A percentile compares a stretch with the other conserved stretches of the same genome.
Conservation (phyloP, 2,113 vertebrate species). For the Ophiodon elongatus region DNA sequence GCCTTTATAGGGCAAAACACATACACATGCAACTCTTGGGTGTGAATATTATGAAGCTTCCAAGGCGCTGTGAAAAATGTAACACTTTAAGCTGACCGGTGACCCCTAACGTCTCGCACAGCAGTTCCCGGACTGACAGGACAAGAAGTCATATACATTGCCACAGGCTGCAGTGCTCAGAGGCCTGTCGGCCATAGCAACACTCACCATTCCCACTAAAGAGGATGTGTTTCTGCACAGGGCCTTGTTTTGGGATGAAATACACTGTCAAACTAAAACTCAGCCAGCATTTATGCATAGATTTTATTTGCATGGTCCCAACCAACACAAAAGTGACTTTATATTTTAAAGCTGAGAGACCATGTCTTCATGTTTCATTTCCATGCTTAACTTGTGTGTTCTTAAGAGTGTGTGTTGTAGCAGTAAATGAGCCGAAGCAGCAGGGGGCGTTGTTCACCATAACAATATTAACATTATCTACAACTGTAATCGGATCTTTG, state of each 20-base stretch:
- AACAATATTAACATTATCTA: not conserved
- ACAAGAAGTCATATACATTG: slow-evolving; percentile 18
- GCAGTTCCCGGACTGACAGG: slow-evolving; percentile 5
- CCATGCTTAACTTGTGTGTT: not conserved
- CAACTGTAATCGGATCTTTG: not conserved
- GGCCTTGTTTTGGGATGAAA: not conserved
- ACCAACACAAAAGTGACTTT: not conserved
- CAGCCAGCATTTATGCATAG: too few species aligned
- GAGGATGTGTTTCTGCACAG: not conserved
- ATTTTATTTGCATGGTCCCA: not conserved
- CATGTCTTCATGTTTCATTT: not conserved
- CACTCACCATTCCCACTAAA: not conserved
- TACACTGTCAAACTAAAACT: not conserved
- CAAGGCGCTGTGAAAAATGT: slow-evolving; percentile 26
- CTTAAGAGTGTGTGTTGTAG: not conserved
- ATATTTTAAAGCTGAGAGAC: not conserved
- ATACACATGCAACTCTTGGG: not conserved
- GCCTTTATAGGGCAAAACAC: not conserved
- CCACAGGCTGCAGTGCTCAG: slow-evolving; percentile 1
- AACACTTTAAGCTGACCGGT: slow-evolving; percentile 21
- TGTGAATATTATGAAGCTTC: not conserved
- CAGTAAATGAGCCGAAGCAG: slow-evolving; percentile 12
- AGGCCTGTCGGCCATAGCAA: not conserved
- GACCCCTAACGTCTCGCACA: slow-evolving; percentile 47
- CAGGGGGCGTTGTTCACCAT: slow-evolving; percentile 53